These are phyloP conservation scores for Etia nguti DNA, from an alignment of 2,113 vertebrate genomes.

Conservation along the genomic window DNA sequence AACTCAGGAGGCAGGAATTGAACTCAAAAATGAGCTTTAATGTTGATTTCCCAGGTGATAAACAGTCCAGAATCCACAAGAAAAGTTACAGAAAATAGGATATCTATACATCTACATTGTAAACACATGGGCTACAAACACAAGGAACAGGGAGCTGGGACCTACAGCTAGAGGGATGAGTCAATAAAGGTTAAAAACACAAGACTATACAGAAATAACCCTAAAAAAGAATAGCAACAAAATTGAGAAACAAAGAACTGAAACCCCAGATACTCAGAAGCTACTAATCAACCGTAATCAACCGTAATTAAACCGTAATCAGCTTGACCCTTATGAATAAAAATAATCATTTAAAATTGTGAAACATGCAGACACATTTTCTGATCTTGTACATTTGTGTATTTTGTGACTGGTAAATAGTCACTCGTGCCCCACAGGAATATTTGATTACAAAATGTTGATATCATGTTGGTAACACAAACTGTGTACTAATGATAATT, in stretches of 20 bases:
- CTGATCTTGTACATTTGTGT: neutral
- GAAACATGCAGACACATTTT: neutral
- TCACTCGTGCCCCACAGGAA: neutral
- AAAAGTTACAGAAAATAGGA: neutral
- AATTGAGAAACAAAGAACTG: neutral
- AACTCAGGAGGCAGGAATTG: neutral
- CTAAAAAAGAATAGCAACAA: neutral
- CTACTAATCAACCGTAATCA: neutral
- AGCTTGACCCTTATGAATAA: neutral
- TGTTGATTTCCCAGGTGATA: neutral
- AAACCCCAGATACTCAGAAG: neutral
- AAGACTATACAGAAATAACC: neutral
- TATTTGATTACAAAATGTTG: neutral
- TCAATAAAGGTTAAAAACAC: neutral
- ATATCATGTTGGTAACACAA: neutral
- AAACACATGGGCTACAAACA: neutral
- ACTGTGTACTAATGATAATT: neutral
- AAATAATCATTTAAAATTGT: neutral
- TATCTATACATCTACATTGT: neutral
- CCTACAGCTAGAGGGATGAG: neutral
- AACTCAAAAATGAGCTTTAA: neutral
- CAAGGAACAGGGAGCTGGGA: accelerated
- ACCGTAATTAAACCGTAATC: neutral
- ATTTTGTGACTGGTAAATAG: accelerated
- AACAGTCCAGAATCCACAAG: neutral